Evolutionary conservation across 1,140 invertebrate genomes (phyloP).

Genomic region (Aphelinus atriplicis): DNA sequence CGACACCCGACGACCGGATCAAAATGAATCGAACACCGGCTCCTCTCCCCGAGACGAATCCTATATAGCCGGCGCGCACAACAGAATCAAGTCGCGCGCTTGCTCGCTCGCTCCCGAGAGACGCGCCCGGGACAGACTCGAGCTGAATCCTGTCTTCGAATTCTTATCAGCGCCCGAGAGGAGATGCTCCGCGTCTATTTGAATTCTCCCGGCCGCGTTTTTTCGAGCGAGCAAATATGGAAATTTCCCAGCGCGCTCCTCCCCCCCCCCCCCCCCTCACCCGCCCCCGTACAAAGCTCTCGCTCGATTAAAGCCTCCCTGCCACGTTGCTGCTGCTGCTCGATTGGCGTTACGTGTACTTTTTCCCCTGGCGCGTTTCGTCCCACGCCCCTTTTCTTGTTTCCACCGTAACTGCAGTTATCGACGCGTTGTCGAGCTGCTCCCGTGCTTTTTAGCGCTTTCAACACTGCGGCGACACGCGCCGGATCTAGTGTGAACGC

Average conservation of each 20-base stretch:
- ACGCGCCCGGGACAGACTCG: not conserved
- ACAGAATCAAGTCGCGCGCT: not conserved
- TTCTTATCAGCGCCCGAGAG: conserved; percentile 9
- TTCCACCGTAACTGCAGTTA: too few relatives aligned
- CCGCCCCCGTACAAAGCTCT: not conserved
- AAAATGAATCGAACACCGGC: too few relatives aligned
- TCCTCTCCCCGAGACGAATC: too few relatives aligned
- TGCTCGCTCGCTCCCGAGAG: not conserved
- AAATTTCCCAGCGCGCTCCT: conserved; percentile 33
- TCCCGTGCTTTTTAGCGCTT: not conserved
- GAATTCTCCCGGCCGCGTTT: conserved; percentile 28
- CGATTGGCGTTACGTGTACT: conserved; percentile 24
- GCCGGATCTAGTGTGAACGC: too few relatives aligned
- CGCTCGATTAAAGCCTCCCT: not conserved
- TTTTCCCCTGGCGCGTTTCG: not conserved
- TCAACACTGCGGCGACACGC: too few relatives aligned
- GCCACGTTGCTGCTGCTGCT: conserved; percentile 16
- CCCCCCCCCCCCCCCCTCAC: not conserved
- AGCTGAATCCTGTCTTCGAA: conserved; percentile 9
- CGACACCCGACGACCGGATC: not conserved
- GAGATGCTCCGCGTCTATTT: not conserved
- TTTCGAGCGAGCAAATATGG: conserved; percentile 46
- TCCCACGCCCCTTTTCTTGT: not conserved
- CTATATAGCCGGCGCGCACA: too few relatives aligned
- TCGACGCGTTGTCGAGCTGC: not conserved